phyloP scores from a whole-genome alignment of 1,140 invertebrate genomes.

The Neotoxoptera formosana region DNA sequence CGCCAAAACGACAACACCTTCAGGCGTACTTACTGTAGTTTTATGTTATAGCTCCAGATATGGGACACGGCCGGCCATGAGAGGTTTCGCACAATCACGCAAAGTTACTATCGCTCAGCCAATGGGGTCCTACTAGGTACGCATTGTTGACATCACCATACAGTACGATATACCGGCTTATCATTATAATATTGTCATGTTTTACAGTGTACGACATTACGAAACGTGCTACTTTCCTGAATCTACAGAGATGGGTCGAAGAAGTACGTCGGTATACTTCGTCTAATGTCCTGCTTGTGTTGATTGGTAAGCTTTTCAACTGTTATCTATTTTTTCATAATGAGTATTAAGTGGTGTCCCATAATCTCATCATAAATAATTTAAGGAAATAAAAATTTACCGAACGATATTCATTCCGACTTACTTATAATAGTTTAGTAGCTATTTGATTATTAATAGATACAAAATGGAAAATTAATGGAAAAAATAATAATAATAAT shows the following conservation, averaged over 20 bases:
- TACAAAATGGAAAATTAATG: not conserved
- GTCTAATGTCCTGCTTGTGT: slow-evolving; percentile 84
- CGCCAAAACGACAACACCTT: not conserved
- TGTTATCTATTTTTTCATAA: not conserved
- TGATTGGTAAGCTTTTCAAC: slow-evolving; percentile 76
- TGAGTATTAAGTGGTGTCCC: not conserved
- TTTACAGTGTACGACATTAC: slow-evolving; percentile 92
- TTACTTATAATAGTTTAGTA: not conserved
- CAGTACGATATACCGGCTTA: not conserved
- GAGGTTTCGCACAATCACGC: slow-evolving; percentile 89
- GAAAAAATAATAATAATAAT: not conserved
- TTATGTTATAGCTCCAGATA: slow-evolving; percentile 78
- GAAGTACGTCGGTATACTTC: slow-evolving; percentile 92
- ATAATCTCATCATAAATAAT: not conserved
- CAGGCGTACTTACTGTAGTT: not conserved
- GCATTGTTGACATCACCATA: slow-evolving; percentile 59
- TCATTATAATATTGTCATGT: slow-evolving; percentile 44
- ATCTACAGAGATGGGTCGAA: slow-evolving; percentile 90
- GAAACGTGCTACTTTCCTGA: slow-evolving; percentile 87
- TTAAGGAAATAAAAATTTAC: not conserved
- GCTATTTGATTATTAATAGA: not conserved
- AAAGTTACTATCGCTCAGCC: slow-evolving; percentile 93
- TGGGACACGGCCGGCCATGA: slow-evolving; percentile 96
- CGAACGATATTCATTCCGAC: not conserved
- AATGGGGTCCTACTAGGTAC: slow-evolving; percentile 88